Evolutionary conservation across 2,113 vertebrate genomes (phyloP).

Genomic region (Dromiciops gliroides): DNA sequence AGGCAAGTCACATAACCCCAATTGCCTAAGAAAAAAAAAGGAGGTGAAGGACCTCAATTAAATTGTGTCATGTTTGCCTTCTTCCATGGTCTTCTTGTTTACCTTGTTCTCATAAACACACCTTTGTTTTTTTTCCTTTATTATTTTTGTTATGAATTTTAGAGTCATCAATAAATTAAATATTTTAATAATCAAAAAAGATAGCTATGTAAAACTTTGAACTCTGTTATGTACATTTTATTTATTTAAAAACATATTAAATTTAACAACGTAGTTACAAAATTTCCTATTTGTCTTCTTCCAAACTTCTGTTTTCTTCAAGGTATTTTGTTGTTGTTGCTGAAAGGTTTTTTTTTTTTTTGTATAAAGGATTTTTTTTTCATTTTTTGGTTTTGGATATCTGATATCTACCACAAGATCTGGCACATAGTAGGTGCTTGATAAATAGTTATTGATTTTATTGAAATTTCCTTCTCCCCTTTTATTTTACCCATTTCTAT

Average conservation of each 20-base stretch:
- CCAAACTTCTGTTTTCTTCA: too few relatives aligned
- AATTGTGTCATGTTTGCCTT: not conserved
- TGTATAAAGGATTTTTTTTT: not conserved
- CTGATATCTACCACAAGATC: not conserved
- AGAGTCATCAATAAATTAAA: not conserved
- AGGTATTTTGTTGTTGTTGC: not conserved
- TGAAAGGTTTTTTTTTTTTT: too few relatives aligned
- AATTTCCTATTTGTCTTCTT: too few relatives aligned
- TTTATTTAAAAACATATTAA: not conserved
- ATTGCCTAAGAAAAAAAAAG: too few relatives aligned
- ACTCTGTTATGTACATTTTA: not conserved
- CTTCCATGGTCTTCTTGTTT: not conserved
- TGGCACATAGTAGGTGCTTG: not conserved
- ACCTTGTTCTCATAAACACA: not conserved
- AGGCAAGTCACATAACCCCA: too few relatives aligned
- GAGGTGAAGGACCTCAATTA: not conserved
- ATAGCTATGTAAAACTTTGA: not conserved
- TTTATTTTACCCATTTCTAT: not conserved
- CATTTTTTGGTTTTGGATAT: not conserved
- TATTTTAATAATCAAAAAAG: not conserved
- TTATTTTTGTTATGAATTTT: not conserved
- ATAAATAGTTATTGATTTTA: too few relatives aligned
- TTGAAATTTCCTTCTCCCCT: too few relatives aligned
- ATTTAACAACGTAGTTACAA: not conserved
- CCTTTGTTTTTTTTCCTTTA: not conserved